Conservation (phyloP, 2,113 vertebrate genomes). For the Meleagris gallopavo region DNA sequence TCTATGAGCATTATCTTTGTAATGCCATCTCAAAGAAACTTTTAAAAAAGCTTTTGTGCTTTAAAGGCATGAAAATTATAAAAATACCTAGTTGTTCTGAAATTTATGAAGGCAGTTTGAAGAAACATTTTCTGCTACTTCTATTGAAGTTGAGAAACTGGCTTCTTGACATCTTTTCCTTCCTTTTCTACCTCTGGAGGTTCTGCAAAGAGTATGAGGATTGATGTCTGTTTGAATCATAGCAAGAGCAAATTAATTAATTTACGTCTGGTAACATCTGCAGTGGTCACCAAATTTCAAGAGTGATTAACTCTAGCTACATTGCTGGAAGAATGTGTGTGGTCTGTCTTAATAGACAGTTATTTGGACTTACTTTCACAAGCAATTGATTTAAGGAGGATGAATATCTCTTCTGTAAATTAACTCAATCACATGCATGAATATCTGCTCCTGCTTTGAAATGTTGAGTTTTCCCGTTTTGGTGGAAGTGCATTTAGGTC, state of each 20-base stretch:
- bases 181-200: neutral
- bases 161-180: neutral
- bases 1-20: neutral
- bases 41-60: neutral
- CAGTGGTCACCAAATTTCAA: neutral
- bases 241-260: constrained; percentile 1
- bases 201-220: neutral
- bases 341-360: neutral
- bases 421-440: neutral
- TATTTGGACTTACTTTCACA: neutral
- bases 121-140: neutral
- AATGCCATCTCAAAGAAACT: neutral
- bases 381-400: neutral
- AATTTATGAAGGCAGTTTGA: neutral
- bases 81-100: neutral
- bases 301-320: neutral
- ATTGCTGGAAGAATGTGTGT: neutral
- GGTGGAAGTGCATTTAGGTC: neutral
- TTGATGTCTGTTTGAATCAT: neutral
- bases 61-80: neutral
- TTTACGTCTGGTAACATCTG: neutral
- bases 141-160: neutral
- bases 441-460: neutral
- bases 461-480: neutral
- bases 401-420: neutral